Evolutionary conservation across 1,140 invertebrate species (phyloP), one percentile per base, ranked within the genome.

Genomic region (Catajapyx aquilonaris): DNA sequence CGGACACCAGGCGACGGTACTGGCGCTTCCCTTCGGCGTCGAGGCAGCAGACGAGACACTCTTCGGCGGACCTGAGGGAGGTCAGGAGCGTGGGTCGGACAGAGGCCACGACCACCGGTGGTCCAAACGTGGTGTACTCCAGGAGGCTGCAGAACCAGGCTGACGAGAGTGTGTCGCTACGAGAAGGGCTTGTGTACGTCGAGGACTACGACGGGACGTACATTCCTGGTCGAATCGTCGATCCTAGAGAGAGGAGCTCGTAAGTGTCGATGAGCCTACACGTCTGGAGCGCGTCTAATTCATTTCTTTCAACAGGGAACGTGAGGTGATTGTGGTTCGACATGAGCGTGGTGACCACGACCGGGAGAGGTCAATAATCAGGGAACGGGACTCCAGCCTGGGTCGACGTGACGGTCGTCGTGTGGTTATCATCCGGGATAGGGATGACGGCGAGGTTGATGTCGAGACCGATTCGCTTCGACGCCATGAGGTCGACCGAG

Each of bases 401-500:
- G n/a, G n/a, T n/a, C n/a, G n/a, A n/a, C 23, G 23, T 28, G 23
- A 28, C 13, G 19, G 19, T 34, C 3, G 15, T 34, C 33, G n/a
- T 18, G 33, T 11, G 11, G 33, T 15, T 13, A 13, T 31, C 13
- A 15, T 31, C 30, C 30, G 3, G 3, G 30, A 31, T 40, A 4
- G 48, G 49, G 1, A 42, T 34, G 25, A 22, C 10, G 41, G 37
- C 20, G 57, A 57, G 10, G 56, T 57, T 0, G 57, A 61, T 11
- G 46, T 49, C 5, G 75, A 79, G 38, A 60, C 69, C 18, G 76
- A 80, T 46, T 79, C 75, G 0, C 60, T 80, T 30, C 58, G 68
- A 35, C 60, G 72, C 37, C 76, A 80, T 47, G 76, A 81, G 55
- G 66, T 75, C 20, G 76, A 80, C 37, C 57, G 75, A 31, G 75